phyloP scores from a whole-genome alignment of 2,113 vertebrate species.

The Pseudopipra pipra region DNA sequence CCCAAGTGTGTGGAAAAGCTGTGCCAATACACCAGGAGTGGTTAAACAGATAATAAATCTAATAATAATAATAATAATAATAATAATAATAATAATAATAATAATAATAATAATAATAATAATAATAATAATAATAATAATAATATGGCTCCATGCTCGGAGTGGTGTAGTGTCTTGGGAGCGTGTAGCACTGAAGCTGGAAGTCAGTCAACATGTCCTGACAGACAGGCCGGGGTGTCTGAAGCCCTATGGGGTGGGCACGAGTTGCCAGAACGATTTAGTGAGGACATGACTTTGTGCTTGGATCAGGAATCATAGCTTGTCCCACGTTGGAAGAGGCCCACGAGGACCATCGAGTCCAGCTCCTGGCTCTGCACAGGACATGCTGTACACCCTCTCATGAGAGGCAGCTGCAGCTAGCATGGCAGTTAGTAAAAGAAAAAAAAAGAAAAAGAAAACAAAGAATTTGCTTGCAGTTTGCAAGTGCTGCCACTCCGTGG shows the following conservation, averaged over 20 bases:
- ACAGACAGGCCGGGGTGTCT: accelerated
- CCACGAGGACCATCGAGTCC: neutral
- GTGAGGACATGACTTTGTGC: neutral
- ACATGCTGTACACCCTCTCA: no score
- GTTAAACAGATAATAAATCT: neutral
- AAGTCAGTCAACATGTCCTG: accelerated
- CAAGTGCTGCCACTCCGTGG: neutral
- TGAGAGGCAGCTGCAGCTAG: neutral
- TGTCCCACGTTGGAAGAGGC: neutral
- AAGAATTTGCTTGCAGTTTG: neutral
- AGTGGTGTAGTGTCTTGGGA: neutral
- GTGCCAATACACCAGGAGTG: accelerated
- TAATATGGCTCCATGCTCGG: accelerated
- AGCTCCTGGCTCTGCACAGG: neutral
- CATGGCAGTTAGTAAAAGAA: neutral
- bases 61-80: no score
- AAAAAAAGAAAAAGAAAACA: neutral
- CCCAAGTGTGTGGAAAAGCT: neutral
- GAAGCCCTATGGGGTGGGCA: neutral
- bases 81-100: no score
- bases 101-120: no score
- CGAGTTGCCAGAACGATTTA: neutral
- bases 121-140: no score
- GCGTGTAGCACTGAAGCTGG: neutral
- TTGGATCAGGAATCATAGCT: neutral